A percentile compares a stretch with the other conserved stretches of the same genome.
These are phyloP conservation scores for Phymatocera aterrima DNA, from an alignment of 2,888 invertebrate genomes.

Conservation along the genomic window DNA sequence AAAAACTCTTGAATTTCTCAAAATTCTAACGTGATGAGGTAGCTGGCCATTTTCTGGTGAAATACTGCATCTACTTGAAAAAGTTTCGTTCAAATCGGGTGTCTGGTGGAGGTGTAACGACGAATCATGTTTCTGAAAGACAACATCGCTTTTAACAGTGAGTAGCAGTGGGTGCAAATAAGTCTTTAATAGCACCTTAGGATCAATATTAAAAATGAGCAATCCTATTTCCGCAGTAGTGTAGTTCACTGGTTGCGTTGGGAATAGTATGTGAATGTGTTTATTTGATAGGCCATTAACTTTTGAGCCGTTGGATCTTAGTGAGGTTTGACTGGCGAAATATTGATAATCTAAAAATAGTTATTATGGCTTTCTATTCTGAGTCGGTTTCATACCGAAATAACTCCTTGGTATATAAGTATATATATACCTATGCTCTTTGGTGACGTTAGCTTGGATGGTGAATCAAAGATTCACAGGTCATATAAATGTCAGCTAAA, in stretches of 20 bases:
- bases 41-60: too few relatives aligned
- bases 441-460: conserved; percentile 40
- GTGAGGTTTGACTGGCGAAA: background rate
- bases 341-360: conserved; percentile 14
- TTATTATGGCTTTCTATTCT: conserved; percentile 37
- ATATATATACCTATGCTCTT: conserved; percentile 30
- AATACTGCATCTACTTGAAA: too few relatives aligned
- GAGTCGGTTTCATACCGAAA: conserved; percentile 22
- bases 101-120: too few relatives aligned
- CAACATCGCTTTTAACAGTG: too few relatives aligned
- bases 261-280: background rate
- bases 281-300: background rate
- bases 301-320: background rate
- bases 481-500: conserved; percentile 45
- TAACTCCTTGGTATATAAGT: conserved; percentile 42
- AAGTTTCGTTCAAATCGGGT: too few relatives aligned
- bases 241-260: background rate
- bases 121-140: too few relatives aligned
- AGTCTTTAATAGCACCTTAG: too few relatives aligned
- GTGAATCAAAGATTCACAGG: conserved; percentile 27
- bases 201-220: background rate
- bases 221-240: background rate
- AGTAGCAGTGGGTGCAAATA: too few relatives aligned
- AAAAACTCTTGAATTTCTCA: too few relatives aligned
- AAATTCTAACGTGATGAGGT: too few relatives aligned